Evolutionary conservation across 2,888 invertebrate genomes (phyloP).

Genomic region (Malthinus seriepunctatus): DNA sequence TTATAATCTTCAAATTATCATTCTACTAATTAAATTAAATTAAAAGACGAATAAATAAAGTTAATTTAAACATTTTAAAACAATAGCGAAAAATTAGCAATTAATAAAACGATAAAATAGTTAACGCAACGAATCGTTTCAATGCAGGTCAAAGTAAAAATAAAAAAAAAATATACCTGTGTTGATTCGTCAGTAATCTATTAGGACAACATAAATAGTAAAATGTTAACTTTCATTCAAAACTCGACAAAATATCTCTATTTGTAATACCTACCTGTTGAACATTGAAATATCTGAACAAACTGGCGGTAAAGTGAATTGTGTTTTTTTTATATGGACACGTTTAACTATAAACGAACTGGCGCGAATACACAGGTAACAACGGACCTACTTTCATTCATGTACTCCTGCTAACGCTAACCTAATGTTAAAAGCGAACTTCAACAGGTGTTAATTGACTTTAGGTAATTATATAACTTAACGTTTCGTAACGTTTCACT

Average conservation of each 20-base stretch:
- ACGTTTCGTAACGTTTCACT: neutral
- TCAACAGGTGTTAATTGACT: constrained; percentile 50
- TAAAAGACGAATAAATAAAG: too few relatives aligned
- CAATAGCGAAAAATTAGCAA: too few relatives aligned
- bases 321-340: constrained; percentile 1
- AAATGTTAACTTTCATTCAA: constrained; percentile 27
- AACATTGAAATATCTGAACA: constrained; percentile 18
- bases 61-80: too few relatives aligned
- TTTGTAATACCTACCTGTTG: constrained; percentile 33
- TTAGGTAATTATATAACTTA: constrained; percentile 29
- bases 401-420: constrained; percentile 43
- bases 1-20: too few relatives aligned
- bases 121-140: too few relatives aligned
- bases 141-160: neutral
- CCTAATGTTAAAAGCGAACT: constrained; percentile 53
- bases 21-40: too few relatives aligned
- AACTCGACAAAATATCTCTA: constrained; percentile 17
- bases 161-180: constrained; percentile 42
- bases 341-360: neutral
- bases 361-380: constrained; percentile 7
- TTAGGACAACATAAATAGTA: constrained; percentile 38
- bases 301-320: neutral
- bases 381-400: constrained; percentile 19
- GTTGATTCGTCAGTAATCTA: constrained; percentile 41
- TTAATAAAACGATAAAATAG: too few relatives aligned